phyloP scores from a whole-genome alignment of 2,797 vertebrate genomes.

The Anableps anableps region DNA sequence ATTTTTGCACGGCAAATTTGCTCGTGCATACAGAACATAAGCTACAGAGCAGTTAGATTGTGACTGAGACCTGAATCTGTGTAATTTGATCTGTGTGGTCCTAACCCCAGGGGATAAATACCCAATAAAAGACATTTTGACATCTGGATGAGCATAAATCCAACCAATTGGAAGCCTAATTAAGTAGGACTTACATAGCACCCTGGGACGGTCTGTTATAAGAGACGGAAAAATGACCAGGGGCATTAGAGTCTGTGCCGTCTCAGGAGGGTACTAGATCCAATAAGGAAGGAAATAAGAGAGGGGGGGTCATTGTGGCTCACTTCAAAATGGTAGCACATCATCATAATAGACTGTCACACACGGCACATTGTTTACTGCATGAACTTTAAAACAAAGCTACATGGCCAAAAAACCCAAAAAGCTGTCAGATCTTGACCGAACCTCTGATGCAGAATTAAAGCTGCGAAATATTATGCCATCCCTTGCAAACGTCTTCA shows the following conservation, averaged over 20 bases:
- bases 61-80: constrained; percentile 54
- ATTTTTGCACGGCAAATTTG: constrained; percentile 17
- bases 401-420: constrained; percentile 7
- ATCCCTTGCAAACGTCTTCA: background rate
- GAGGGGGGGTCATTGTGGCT: constrained; percentile 51
- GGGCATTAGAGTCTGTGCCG: constrained; percentile 56
- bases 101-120: constrained; percentile 71
- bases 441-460: constrained; percentile 20
- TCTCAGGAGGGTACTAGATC: constrained; percentile 66
- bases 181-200: constrained; percentile 75
- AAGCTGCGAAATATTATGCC: background rate
- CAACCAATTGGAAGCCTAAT: constrained; percentile 78
- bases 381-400: background rate
- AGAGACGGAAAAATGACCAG: constrained; percentile 69
- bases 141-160: constrained; percentile 74
- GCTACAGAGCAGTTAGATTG: constrained; percentile 29
- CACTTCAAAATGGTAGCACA: constrained; percentile 42
- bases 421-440: constrained; percentile 7
- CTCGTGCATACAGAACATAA: constrained; percentile 17
- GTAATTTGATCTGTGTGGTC: constrained; percentile 72
- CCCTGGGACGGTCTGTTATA: constrained; percentile 62
- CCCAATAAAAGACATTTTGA: constrained; percentile 73
- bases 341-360: constrained; percentile 34
- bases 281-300: constrained; percentile 71
- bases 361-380: constrained; percentile 1